These are phyloP conservation scores for Drosophila quadrilineata DNA, from an alignment of 1,140 invertebrate genomes.

Conservation along the genomic window DNA sequence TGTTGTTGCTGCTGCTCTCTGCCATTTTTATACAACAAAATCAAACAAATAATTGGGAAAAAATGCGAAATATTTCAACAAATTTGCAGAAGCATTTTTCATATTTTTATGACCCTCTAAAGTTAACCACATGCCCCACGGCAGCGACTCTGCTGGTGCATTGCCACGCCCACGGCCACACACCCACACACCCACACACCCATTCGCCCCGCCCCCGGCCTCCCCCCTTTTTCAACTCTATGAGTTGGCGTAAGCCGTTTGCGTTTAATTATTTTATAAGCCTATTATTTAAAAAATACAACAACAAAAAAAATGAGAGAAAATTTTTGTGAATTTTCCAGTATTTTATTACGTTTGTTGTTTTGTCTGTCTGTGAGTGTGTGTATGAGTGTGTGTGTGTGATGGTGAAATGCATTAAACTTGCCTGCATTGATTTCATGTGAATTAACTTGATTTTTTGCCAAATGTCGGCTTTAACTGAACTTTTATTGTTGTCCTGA, in stretches of 20 bases:
- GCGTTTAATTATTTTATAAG: conserved; percentile 68
- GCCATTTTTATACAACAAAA: conserved; percentile 12
- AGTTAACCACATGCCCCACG: conserved; percentile 20
- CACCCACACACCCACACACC: not conserved
- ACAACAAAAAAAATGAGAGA: too few species aligned
- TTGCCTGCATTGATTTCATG: conserved; percentile 58
- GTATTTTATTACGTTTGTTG: conserved; percentile 58
- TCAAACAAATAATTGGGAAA: conserved; percentile 15
- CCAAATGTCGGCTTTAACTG: conserved; percentile 57
- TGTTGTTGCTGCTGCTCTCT: conserved; percentile 6
- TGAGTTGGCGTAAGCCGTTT: conserved; percentile 32
- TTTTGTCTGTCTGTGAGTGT: conserved; percentile 10
- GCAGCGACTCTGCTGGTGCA: too few species aligned
- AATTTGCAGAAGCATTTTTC: conserved; percentile 37
- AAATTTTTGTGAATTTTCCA: conserved; percentile 71
- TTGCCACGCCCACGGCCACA: not conserved
- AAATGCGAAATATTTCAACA: conserved; percentile 29
- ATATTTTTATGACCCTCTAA: conserved; percentile 33
- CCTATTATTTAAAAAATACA: conserved; percentile 65
- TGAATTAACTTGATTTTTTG: conserved; percentile 31
- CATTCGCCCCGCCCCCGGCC: too few species aligned
- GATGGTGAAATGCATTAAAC: conserved; percentile 52
- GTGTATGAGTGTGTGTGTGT: conserved; percentile 2
- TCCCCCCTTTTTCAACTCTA: not conserved
- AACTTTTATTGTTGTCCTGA: conserved; percentile 72